A percentile compares a stretch with the other conserved stretches of the same genome.
Evolutionary conservation across 2,797 vertebrate genomes (phyloP).

Genomic region (Tenualosa ilisha): DNA sequence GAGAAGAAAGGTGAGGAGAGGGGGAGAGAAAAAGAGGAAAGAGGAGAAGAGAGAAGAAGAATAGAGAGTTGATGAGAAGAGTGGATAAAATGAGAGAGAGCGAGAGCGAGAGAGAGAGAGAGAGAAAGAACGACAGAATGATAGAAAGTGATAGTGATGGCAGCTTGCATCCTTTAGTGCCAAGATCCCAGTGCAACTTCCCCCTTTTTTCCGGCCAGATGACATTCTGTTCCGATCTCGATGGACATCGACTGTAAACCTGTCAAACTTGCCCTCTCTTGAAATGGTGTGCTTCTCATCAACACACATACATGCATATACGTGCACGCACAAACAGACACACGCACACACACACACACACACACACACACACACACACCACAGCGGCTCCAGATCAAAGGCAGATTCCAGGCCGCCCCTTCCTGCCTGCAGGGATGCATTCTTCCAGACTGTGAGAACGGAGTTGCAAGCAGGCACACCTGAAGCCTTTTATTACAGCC

Average conservation of each 20-base stretch:
- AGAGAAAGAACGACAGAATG: not conserved
- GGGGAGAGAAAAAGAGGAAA: not conserved
- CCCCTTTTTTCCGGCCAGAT: not conserved
- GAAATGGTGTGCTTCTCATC: not conserved
- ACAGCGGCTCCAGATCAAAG: conserved; percentile 39
- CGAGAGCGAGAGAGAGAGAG: not conserved
- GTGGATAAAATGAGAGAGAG: conserved; percentile 15
- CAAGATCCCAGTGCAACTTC: not conserved
- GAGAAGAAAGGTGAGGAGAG: not conserved
- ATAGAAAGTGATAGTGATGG: not conserved
- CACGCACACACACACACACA: conserved; percentile 20
- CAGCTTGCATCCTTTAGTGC: not conserved
- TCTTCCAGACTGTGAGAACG: conserved; percentile 48
- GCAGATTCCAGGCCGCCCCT: conserved; percentile 34
- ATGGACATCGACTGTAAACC: not conserved
- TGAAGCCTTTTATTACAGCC: conserved; percentile 57
- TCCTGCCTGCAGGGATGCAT: conserved; percentile 59
- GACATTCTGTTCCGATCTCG: not conserved
- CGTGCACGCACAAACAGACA: not conserved
- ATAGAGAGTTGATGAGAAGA: not conserved
- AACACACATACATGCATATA: not conserved
- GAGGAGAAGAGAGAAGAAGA: conserved; percentile 25
- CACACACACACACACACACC: conserved; percentile 20
- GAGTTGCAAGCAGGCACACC: conserved; percentile 52
- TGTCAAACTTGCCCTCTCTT: not conserved